Evolutionary conservation across 2,797 vertebrate species (phyloP).

Genomic region (Falco novaeseelandiae): DNA sequence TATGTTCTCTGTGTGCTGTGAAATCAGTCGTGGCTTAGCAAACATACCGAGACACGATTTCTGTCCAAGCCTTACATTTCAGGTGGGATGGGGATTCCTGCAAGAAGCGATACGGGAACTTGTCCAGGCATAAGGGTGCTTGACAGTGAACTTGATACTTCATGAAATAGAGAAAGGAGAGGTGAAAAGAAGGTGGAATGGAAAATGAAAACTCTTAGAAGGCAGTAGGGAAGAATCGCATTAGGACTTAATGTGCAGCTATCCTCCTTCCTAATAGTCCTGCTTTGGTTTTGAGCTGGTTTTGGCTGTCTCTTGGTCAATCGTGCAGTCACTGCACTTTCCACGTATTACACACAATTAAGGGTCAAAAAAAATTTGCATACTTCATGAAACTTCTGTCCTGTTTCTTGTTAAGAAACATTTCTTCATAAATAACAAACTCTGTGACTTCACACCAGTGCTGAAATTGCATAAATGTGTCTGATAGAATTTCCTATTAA

Average conservation of each 20-base stretch:
- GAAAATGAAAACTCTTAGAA: neutral
- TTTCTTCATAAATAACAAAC: neutral
- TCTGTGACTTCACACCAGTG: neutral
- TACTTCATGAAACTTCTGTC: neutral
- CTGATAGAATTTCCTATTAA: neutral
- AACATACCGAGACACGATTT: neutral
- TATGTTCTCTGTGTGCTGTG: neutral
- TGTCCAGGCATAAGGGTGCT: neutral
- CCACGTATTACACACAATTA: neutral
- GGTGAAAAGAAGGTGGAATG: neutral
- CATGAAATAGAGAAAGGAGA: neutral
- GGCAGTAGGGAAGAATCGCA: neutral
- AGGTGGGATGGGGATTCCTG: neutral
- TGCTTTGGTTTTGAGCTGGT: neutral
- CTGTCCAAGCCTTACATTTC: neutral
- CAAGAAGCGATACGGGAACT: neutral
- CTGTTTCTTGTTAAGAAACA: neutral
- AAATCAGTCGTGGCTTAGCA: rapidly evolving
- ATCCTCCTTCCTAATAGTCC: neutral
- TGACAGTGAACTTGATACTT: neutral
- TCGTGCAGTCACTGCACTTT: neutral
- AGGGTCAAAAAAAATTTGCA: neutral
- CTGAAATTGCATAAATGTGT: neutral
- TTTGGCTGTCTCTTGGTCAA: neutral
- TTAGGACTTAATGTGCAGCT: neutral